Conservation (phyloP, 1,140 invertebrate genomes). For the Leguminivora glycinivorella region DNA sequence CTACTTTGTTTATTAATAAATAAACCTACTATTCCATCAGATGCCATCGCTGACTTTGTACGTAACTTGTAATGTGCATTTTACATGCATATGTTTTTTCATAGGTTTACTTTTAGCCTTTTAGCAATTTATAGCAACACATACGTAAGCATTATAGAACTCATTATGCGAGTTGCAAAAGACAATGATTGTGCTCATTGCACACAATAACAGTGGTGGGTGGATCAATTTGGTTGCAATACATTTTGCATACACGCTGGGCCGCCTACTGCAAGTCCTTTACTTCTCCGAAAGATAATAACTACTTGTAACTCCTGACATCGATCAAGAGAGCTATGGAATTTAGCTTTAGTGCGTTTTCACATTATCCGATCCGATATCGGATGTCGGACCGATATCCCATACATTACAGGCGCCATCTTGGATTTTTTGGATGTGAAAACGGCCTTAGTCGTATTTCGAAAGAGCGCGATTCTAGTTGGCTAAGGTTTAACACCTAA, state of each 20-base stretch:
- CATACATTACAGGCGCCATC: too few relatives aligned
- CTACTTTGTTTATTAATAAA: too few relatives aligned
- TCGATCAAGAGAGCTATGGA: not conserved
- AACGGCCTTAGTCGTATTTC: not conserved
- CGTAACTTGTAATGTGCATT: too few relatives aligned
- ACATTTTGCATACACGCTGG: not conserved
- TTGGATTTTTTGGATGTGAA: too few relatives aligned
- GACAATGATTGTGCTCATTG: slow-evolving; percentile 10
- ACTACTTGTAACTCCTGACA: not conserved
- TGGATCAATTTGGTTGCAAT: slow-evolving; percentile 4
- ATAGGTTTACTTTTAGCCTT: not conserved
- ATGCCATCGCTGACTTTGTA: too few relatives aligned
- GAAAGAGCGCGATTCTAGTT: not conserved
- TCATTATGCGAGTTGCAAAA: slow-evolving; percentile 21
- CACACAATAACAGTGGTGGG: slow-evolving; percentile 10
- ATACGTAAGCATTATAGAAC: not conserved
- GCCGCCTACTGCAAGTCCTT: not conserved
- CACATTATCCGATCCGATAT: too few relatives aligned
- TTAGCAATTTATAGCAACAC: not conserved
- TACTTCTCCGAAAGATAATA: not conserved
- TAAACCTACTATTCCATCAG: too few relatives aligned
- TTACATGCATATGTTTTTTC: not conserved
- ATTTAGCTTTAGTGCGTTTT: too few relatives aligned
- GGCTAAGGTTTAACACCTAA: not conserved
- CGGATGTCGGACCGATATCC: too few relatives aligned